Percentiles rank a stretch among this genome's conserved stretches.
These are phyloP conservation scores for Euphonia xanthogaster DNA, from an alignment of 2,797 vertebrate genomes.

Conservation along the genomic window DNA sequence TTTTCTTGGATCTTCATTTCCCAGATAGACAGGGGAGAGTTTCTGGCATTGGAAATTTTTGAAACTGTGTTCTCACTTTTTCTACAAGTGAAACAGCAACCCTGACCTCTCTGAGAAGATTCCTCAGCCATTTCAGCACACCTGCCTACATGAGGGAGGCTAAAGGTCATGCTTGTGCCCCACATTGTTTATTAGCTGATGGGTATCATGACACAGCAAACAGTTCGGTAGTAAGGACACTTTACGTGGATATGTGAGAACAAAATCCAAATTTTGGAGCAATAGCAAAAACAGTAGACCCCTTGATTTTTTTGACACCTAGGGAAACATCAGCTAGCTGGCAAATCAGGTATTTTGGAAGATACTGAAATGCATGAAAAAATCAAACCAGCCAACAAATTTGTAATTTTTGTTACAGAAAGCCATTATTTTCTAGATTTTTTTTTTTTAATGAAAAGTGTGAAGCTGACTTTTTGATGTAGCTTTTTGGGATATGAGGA, in stretches of 20 bases:
- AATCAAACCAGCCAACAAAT: neutral
- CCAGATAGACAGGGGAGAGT: neutral
- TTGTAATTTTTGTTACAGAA: neutral
- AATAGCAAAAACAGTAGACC: neutral
- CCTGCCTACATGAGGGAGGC: neutral
- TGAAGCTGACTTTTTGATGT: neutral
- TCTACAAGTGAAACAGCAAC: neutral
- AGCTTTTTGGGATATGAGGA: neutral
- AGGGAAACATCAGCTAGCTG: neutral
- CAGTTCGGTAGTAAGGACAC: neutral
- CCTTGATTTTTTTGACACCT: neutral
- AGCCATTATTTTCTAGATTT: neutral
- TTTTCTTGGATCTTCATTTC: neutral
- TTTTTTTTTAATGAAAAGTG: too few species aligned
- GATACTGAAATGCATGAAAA: neutral
- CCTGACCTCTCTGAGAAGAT: neutral
- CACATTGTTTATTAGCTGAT: accelerated
- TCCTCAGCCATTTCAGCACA: neutral
- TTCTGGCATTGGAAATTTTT: neutral
- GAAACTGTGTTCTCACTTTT: neutral
- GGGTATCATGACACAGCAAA: neutral
- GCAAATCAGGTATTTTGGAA: neutral
- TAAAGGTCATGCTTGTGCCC: neutral
- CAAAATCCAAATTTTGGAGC: neutral
- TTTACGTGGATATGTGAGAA: neutral